Evolutionary conservation across 2,888 invertebrate genomes (phyloP).

Genomic region (Rosalia funebris): DNA sequence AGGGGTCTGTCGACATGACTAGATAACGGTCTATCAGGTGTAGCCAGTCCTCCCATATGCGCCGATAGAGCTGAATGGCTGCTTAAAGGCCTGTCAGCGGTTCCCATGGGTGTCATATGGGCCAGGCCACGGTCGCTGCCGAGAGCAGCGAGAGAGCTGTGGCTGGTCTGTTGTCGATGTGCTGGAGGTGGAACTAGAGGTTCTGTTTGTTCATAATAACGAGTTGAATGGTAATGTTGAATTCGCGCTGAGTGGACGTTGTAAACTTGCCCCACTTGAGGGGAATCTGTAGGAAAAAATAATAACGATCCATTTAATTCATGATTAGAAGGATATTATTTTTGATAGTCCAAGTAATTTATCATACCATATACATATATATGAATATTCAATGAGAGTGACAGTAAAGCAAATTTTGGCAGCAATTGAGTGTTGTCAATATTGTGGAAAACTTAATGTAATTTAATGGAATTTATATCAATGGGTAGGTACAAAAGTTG

Average conservation of each 20-base stretch:
- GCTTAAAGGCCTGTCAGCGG: constrained; percentile 55
- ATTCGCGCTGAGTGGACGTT: constrained; percentile 69
- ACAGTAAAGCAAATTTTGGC: too few species aligned
- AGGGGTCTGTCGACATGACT: constrained; percentile 57
- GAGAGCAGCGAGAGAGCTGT: constrained; percentile 60
- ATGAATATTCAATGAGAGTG: too few species aligned
- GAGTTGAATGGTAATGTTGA: constrained; percentile 63
- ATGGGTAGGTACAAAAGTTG: too few species aligned
- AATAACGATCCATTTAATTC: too few species aligned
- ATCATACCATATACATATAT: too few species aligned
- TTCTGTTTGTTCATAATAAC: constrained; percentile 71
- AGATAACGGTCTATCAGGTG: constrained; percentile 51
- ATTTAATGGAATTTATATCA: too few species aligned
- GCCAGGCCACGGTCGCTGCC: constrained; percentile 60
- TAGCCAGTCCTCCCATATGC: constrained; percentile 31
- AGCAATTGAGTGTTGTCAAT: too few species aligned
- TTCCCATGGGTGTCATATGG: constrained; percentile 57
- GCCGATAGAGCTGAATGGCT: constrained; percentile 45
- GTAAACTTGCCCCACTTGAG: constrained; percentile 69
- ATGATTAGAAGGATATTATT: too few species aligned
- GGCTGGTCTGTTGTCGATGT: constrained; percentile 63
- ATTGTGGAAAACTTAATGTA: too few species aligned
- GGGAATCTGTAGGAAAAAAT: constrained; percentile 66
- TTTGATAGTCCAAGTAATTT: too few species aligned
- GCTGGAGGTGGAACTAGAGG: constrained; percentile 75